Conservation (phyloP, 2,888 invertebrate genomes). For the Drosophila kambysellisi region DNA sequence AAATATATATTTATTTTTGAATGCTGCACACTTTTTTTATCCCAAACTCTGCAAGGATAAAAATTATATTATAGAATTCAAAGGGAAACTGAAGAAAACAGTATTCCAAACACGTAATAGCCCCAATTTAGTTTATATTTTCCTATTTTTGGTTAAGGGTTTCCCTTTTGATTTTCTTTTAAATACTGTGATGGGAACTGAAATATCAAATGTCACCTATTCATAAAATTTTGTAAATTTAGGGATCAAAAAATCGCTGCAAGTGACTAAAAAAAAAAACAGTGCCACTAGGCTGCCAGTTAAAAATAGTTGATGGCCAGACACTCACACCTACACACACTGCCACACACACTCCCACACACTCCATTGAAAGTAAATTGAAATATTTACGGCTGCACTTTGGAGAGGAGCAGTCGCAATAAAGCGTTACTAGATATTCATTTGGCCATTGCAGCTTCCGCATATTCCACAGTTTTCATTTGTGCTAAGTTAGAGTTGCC, state of each 20-base stretch:
- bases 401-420: slow-evolving; percentile 45
- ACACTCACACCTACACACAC: neutral
- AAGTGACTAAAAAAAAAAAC: neutral
- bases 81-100: neutral
- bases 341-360: neutral
- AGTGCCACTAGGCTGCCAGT: neutral
- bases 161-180: neutral
- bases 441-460: slow-evolving; percentile 38
- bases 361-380: slow-evolving; percentile 60
- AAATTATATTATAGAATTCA: neutral
- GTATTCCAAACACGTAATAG: neutral
- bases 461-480: slow-evolving; percentile 1
- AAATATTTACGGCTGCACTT: slow-evolving; percentile 76
- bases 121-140: neutral
- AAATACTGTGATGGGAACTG: neutral
- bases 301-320: slow-evolving; percentile 29
- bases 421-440: slow-evolving; percentile 64
- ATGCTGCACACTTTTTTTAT: neutral
- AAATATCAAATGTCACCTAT: slow-evolving; percentile 29
- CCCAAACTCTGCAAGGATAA: neutral
- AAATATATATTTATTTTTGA: accelerated
- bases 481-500: slow-evolving; percentile 9
- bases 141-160: neutral
- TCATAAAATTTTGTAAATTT: neutral
- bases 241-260: neutral